Conservation (phyloP, 2,888 invertebrate genomes). For the Teinopalpus imperialis region DNA sequence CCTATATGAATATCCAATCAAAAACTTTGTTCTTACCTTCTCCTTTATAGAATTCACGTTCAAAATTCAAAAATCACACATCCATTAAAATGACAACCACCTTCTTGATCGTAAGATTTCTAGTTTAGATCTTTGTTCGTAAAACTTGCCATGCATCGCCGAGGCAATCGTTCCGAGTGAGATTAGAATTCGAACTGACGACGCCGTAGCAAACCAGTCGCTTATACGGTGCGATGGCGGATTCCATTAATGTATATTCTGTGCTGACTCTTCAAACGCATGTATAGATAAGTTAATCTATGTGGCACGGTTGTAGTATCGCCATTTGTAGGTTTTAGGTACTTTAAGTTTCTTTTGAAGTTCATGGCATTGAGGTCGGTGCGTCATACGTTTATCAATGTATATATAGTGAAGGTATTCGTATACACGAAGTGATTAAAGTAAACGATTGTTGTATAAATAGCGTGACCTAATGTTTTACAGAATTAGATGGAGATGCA, state of each 20-base stretch:
- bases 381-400: conserved; percentile 15
- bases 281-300: conserved; percentile 11
- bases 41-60: not conserved
- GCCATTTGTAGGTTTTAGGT: conserved; percentile 4
- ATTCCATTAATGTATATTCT: not conserved
- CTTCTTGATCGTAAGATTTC: not conserved
- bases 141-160: too few relatives aligned
- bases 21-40: too few relatives aligned
- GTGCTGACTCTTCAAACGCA: conserved; percentile 1
- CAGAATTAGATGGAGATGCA: too few relatives aligned
- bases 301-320: not conserved
- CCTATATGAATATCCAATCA: too few relatives aligned
- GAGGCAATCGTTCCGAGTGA: conserved; percentile 8
- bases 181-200: conserved; percentile 21
- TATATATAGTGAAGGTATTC: conserved; percentile 4
- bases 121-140: not conserved
- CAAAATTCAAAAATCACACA: not conserved
- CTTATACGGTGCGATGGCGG: conserved; percentile 12
- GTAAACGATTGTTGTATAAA: not conserved
- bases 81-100: too few relatives aligned
- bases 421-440: too few relatives aligned
- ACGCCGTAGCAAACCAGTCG: conserved; percentile 1
- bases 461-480: too few relatives aligned
- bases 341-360: conserved; percentile 14
- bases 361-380: conserved; percentile 11